A percentile compares a stretch with the other conserved stretches of the same genome.
Conservation (phyloP, 92 coral and sea anemone genomes). For the Porites cylindrica region DNA sequence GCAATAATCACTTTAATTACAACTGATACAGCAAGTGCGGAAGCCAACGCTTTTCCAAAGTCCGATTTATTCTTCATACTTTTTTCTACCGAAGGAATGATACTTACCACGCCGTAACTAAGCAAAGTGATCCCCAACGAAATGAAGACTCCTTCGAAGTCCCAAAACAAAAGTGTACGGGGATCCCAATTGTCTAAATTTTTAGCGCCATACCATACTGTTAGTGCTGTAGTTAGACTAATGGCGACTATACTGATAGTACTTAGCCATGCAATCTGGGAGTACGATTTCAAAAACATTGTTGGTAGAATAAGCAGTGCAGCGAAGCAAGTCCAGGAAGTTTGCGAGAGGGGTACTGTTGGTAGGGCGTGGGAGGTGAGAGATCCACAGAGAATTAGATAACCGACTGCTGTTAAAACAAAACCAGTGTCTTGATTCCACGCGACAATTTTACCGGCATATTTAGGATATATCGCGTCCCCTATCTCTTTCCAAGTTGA, state of each 20-base stretch:
- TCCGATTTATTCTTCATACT: neutral
- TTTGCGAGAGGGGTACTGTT: neutral
- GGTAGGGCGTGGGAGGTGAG: conserved; percentile 5
- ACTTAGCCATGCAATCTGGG: conserved; percentile 66
- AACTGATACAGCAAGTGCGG: neutral
- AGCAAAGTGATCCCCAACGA: neutral
- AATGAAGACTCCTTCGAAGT: conserved; percentile 24
- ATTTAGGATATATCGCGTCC: neutral
- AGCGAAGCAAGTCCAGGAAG: neutral
- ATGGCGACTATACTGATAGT: conserved; percentile 38
- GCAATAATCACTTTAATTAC: neutral
- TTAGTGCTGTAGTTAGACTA: conserved; percentile 2
- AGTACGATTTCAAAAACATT: neutral
- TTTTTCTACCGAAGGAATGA: neutral
- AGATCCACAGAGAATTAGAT: conserved; percentile 16
- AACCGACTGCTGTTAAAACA: neutral
- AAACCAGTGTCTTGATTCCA: neutral
- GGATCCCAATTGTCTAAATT: conserved; percentile 19
- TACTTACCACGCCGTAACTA: neutral
- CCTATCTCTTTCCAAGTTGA: conserved; percentile 17
- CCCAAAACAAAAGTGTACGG: conserved; percentile 36
- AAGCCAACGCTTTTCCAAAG: conserved; percentile 1
- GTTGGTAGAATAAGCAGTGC: conserved; percentile 8
- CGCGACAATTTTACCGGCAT: conserved; percentile 6
- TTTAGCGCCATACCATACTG: conserved; percentile 28